A percentile compares a stretch with the other conserved stretches of the same genome.
These are phyloP conservation scores for Chaetorhynchus papuensis DNA, from an alignment of 2,113 vertebrate species.

Conservation along the genomic window DNA sequence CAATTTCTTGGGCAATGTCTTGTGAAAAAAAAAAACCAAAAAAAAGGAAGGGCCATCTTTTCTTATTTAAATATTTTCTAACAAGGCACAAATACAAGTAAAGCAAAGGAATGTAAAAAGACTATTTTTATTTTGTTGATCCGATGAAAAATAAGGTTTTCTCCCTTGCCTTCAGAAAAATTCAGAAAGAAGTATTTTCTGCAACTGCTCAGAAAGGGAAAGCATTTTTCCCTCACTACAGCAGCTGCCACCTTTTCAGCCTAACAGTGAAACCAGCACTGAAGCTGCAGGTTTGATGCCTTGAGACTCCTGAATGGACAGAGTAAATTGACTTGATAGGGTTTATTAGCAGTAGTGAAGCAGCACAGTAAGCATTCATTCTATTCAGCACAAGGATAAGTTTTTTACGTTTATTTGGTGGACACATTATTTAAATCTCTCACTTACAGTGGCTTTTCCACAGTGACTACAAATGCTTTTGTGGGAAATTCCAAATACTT, in stretches of 20 bases:
- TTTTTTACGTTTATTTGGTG: neutral
- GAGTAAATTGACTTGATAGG: neutral
- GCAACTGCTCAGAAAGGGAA: neutral
- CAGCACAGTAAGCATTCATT: neutral
- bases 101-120: neutral
- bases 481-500: neutral
- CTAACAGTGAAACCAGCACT: neutral
- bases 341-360: constrained; percentile 24
- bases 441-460: neutral
- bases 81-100: neutral
- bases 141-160: neutral
- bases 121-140: neutral
- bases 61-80: neutral
- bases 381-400: neutral
- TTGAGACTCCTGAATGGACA: neutral
- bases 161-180: neutral
- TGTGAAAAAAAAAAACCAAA: neutral
- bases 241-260: neutral
- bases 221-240: neutral
- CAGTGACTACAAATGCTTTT: neutral
- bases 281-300: neutral
- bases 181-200: neutral
- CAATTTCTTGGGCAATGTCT: neutral
- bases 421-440: constrained; percentile 18
- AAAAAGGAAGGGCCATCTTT: neutral